phyloP scores from a whole-genome alignment of 2,888 invertebrate genomes.

The Pecten maximus region DNA sequence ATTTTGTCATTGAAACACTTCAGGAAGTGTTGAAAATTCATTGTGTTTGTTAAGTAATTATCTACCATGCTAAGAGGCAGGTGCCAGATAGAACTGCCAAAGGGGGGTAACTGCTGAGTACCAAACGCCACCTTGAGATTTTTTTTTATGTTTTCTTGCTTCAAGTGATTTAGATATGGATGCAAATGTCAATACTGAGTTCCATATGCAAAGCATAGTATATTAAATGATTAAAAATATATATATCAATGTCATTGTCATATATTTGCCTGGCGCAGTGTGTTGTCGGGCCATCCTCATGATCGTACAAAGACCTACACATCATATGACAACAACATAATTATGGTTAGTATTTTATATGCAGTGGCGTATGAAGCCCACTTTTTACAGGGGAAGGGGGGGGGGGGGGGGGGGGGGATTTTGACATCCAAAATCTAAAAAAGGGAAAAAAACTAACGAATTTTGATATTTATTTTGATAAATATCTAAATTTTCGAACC shows the following conservation, averaged over 20 bases:
- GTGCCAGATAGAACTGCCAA: background rate
- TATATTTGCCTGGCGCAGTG: background rate
- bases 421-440: too few relatives aligned
- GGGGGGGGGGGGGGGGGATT: too few relatives aligned
- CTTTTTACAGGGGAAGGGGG: too few relatives aligned
- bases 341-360: too few relatives aligned
- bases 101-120: constrained; percentile 8
- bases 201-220: constrained; percentile 20
- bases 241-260: background rate
- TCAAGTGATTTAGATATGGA: constrained; percentile 24
- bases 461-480: too few relatives aligned
- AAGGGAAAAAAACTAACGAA: too few relatives aligned
- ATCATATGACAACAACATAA: too few relatives aligned
- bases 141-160: constrained; percentile 18
- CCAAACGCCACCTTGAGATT: background rate
- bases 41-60: too few relatives aligned
- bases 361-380: too few relatives aligned
- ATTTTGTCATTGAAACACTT: background rate
- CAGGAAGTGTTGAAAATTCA: background rate
- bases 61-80: background rate
- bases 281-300: too few relatives aligned
- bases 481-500: too few relatives aligned
- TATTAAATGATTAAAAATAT: constrained; percentile 1
- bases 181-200: constrained; percentile 15
- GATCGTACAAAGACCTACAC: too few relatives aligned